phyloP scores from a whole-genome alignment of 2,113 vertebrate genomes.

The Talpa occidentalis region DNA sequence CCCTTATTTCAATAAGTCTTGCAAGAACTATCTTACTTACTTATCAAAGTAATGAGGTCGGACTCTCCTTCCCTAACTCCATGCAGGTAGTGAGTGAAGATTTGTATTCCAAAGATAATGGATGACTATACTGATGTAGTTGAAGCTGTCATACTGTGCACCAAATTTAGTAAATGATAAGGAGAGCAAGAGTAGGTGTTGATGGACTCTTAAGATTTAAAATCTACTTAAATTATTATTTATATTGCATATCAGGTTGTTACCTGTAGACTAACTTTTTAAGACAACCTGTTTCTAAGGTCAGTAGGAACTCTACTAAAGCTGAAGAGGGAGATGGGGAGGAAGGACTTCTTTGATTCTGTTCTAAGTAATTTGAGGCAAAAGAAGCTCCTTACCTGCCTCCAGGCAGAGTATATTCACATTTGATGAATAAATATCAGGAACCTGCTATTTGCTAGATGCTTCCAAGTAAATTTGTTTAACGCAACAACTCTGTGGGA shows the following conservation, averaged over 20 bases:
- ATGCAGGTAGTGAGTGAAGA: not conserved
- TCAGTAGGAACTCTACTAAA: slow-evolving; percentile 20
- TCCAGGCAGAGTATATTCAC: slow-evolving; percentile 43
- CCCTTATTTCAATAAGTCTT: not conserved
- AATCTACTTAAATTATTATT: slow-evolving; percentile 36
- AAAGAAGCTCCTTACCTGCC: slow-evolving; percentile 48
- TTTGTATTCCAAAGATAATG: not conserved
- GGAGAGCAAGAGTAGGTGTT: not conserved
- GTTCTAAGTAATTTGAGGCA: slow-evolving; percentile 42
- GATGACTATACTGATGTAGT: not conserved
- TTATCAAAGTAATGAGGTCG: not conserved
- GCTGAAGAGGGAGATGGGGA: not conserved
- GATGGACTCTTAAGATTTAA: not conserved
- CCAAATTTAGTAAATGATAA: not conserved
- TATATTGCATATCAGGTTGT: not conserved
- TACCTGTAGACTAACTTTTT: slow-evolving; percentile 38
- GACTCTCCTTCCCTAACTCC: not conserved
- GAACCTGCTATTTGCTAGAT: slow-evolving; percentile 22
- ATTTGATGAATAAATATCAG: slow-evolving; percentile 60
- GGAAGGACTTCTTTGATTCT: not conserved
- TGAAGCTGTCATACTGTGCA: not conserved
- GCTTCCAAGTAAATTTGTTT: slow-evolving; percentile 61
- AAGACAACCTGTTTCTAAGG: slow-evolving; percentile 48
- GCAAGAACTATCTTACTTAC: not conserved
- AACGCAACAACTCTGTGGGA: slow-evolving; percentile 26